Evolutionary conservation across 2,797 vertebrate genomes (phyloP).

Genomic region (Gastrophryne carolinensis): DNA sequence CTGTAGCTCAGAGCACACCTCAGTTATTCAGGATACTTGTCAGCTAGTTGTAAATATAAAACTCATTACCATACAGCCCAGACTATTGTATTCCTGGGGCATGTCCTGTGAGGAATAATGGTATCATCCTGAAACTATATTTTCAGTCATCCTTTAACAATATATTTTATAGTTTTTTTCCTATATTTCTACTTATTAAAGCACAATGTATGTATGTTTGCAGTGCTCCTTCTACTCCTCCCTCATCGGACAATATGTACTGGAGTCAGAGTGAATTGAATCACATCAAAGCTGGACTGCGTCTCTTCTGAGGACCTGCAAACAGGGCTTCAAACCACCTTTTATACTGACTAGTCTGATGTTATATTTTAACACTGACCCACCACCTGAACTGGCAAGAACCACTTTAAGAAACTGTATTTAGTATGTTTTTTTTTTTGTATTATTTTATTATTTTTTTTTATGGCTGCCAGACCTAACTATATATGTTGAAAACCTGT

Average conservation of each 20-base stretch:
- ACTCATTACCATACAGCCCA: too few species aligned
- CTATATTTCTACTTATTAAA: not conserved
- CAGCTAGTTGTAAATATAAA: too few species aligned
- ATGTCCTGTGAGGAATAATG: too few species aligned
- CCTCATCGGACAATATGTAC: conserved; percentile 58
- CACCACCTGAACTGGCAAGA: too few species aligned
- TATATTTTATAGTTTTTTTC: not conserved
- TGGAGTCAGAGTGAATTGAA: conserved; percentile 74
- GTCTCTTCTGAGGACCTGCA: conserved; percentile 65
- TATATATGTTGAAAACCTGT: too few species aligned
- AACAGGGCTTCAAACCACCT: not conserved
- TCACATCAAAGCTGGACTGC: conserved; percentile 70
- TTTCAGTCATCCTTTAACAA: not conserved
- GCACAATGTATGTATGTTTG: not conserved
- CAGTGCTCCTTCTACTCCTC: conserved; percentile 30
- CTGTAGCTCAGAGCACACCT: too few species aligned
- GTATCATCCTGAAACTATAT: too few species aligned
- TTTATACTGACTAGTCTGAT: not conserved
- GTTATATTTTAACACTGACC: too few species aligned
- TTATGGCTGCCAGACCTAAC: too few species aligned
- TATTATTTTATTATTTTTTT: not conserved
- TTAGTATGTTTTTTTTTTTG: not conserved
- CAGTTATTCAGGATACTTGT: too few species aligned
- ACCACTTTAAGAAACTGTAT: not conserved
- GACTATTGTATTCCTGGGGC: not conserved